phyloP scores from a whole-genome alignment of 2,888 invertebrate genomes.

The Lycophotia porphyrea region DNA sequence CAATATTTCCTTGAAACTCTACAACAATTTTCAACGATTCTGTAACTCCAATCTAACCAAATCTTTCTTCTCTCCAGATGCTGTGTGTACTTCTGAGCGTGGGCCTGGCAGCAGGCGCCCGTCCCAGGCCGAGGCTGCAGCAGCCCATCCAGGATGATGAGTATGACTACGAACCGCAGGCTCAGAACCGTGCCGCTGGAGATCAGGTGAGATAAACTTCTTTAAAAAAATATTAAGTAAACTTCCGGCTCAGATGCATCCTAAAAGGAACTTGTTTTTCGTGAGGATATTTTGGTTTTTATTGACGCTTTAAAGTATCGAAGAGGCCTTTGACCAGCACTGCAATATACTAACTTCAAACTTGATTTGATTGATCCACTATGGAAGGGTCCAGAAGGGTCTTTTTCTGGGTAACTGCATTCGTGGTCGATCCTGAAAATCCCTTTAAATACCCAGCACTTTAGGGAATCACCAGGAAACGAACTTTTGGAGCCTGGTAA shows the following conservation, averaged over 20 bases:
- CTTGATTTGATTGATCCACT: neutral
- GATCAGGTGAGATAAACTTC: constrained; percentile 75
- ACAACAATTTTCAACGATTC: neutral
- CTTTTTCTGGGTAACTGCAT: neutral
- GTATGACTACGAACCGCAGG: constrained; percentile 86
- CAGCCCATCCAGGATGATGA: constrained; percentile 79
- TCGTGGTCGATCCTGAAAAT: neutral
- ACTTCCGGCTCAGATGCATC: neutral
- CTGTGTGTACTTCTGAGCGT: constrained; percentile 78
- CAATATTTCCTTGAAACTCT: neutral
- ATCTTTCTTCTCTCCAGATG: constrained; percentile 76
- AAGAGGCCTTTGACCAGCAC: neutral
- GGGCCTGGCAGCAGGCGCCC: constrained; percentile 78
- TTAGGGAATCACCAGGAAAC: neutral
- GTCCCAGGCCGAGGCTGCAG: constrained; percentile 81
- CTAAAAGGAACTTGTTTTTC: neutral
- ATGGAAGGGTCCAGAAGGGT: neutral
- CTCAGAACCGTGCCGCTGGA: constrained; percentile 81
- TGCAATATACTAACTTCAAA: neutral
- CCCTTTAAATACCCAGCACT: neutral
- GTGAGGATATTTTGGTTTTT: neutral
- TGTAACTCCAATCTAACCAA: neutral
- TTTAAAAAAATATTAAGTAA: neutral
- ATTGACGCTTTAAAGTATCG: neutral
- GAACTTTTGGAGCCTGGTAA: neutral